Evolutionary conservation across 1,140 invertebrate species (phyloP).

Genomic region (Nephotettix cincticeps): DNA sequence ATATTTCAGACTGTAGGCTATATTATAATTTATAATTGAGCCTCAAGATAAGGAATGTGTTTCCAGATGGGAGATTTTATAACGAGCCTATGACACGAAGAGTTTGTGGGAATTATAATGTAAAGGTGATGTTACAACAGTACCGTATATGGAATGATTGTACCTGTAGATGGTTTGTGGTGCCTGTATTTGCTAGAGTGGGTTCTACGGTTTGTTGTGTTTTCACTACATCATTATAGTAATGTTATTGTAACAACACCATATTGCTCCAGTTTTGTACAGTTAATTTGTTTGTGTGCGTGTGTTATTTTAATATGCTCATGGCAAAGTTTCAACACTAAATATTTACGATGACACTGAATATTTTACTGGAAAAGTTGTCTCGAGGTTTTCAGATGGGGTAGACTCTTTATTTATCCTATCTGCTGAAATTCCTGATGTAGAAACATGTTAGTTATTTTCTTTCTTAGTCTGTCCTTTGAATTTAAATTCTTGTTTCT

Average conservation of each 20-base stretch:
- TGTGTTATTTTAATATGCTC: conserved; percentile 2
- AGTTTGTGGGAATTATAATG: not conserved
- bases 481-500: no score
- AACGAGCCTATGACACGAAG: conserved; percentile 4
- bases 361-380: no score
- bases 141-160: conserved; percentile 1
- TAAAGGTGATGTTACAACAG: conserved; percentile 14
- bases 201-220: conserved; percentile 18
- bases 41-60: not conserved
- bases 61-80: conserved; percentile 12
- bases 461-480: no score
- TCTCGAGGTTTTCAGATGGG: no score
- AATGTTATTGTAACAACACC: conserved; percentile 11
- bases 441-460: no score
- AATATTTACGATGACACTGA: no score
- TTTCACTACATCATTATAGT: conserved; percentile 6
- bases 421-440: no score
- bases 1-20: no score
- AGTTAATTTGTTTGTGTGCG: conserved; percentile 18
- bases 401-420: no score
- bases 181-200: conserved; percentile 13
- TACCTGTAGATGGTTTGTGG: conserved; percentile 14
- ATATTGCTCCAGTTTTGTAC: not conserved
- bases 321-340: no score
- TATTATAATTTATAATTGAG: no score